A percentile compares a stretch with the other conserved stretches of the same genome.
These are phyloP conservation scores for Pyrocoelia pectoralis DNA, from an alignment of 2,888 invertebrate genomes.

Conservation along the genomic window DNA sequence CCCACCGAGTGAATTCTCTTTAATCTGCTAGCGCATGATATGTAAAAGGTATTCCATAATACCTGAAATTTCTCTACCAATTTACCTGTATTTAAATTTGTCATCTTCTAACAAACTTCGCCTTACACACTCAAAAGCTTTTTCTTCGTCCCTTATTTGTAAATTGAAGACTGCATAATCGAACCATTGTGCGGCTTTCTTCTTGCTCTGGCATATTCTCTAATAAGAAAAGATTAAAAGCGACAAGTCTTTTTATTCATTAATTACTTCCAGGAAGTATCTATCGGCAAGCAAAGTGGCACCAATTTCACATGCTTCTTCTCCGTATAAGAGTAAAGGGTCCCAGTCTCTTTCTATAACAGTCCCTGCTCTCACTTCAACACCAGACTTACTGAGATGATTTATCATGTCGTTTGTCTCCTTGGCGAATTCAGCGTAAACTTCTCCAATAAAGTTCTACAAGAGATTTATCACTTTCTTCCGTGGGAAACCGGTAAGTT, in stretches of 20 bases:
- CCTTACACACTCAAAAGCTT: conserved; percentile 52
- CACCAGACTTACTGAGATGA: conserved; percentile 38
- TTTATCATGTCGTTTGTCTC: conserved; percentile 51
- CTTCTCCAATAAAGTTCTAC: conserved; percentile 19
- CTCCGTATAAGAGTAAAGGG: conserved; percentile 51
- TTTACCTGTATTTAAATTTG: conserved; percentile 50
- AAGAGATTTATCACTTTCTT: neutral
- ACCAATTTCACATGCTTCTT: conserved; percentile 54
- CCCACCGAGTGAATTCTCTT: no score
- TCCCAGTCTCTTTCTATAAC: conserved; percentile 31
- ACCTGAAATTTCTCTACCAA: neutral
- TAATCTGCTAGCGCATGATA: no score
- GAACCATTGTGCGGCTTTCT: conserved; percentile 53
- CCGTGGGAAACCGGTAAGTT: neutral
- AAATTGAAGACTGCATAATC: conserved; percentile 55
- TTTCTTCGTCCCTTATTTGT: conserved; percentile 46
- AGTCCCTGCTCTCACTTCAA: conserved; percentile 19
- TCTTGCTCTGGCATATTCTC: conserved; percentile 42
- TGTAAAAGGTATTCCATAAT: no score
- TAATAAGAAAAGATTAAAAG: conserved; percentile 29
- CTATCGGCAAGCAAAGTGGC: conserved; percentile 49
- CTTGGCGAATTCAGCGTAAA: conserved; percentile 50
- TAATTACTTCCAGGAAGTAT: conserved; percentile 54
- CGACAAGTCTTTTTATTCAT: no score
- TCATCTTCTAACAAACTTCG: conserved; percentile 50